Conservation (phyloP, 2,113 vertebrate genomes). For the Anarhynchus alexandrinus region DNA sequence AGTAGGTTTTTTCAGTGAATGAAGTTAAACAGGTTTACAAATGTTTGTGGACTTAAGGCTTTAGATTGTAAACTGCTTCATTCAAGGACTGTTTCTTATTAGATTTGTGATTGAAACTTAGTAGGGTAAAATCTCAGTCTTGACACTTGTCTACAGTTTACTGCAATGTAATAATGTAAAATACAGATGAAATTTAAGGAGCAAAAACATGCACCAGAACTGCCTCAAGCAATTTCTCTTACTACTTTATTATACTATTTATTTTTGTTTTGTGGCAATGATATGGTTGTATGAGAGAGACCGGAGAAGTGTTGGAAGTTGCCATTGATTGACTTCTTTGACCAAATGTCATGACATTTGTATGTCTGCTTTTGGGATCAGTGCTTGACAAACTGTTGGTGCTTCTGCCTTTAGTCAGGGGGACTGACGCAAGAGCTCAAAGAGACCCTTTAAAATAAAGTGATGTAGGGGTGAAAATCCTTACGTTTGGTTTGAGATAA, state of each 20-base stretch:
- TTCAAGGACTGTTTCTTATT: neutral
- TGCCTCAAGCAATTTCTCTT: neutral
- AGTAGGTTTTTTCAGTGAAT: neutral
- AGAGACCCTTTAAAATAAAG: neutral
- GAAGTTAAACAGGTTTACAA: neutral
- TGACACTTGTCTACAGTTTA: neutral
- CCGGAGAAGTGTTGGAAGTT: neutral
- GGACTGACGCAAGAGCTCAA: neutral
- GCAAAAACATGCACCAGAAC: neutral
- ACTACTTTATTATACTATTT: neutral
- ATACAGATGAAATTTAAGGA: neutral
- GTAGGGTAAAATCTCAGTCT: neutral
- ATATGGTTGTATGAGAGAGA: neutral
- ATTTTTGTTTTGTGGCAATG: neutral
- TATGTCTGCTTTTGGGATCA: neutral
- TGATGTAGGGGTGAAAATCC: neutral
- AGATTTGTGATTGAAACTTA: neutral
- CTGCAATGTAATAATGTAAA: neutral
- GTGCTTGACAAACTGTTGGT: neutral
- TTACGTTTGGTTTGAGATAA: neutral
- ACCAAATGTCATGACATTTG: neutral
- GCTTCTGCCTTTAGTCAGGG: neutral
- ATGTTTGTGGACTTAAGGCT: neutral
- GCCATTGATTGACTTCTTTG: neutral
- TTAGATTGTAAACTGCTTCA: neutral